Evolutionary conservation across 1,140 invertebrate genomes (phyloP), one percentile per base, ranked within the genome.

Genomic region (Pseudomyrmex concolor): DNA sequence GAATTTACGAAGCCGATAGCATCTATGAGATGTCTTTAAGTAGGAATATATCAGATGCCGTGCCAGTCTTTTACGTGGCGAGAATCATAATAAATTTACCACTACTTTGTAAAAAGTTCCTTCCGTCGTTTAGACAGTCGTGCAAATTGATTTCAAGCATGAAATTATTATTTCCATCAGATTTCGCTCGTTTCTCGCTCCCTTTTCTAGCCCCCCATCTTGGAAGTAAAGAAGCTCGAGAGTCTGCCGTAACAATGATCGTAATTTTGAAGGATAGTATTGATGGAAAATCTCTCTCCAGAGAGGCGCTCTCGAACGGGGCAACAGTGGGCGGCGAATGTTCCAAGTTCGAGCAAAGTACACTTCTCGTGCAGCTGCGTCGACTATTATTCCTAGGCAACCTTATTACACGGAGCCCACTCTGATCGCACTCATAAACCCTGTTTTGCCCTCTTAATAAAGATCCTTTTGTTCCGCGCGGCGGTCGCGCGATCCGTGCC

Each of bases 51-150:
- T 76, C 60, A n/a, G 43, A n/a, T 45, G 17, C 34, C 17, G 15
- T 57, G 54, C 66, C 12, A 34, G 34, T 34, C 7, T 13, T 64
- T 70, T 55, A 70, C 43, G 66, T 80, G 76, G 55, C 59, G 45
- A 63, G 34, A 64, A 71, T 55, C 13, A 25, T 34, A 34, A 34
- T 34, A 83, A 86, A 82, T 76, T 83, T 76, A 54, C 70, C 68
- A 34, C 34, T 34, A 34, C 34, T 73, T 73, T 76, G 45, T 68
- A 73, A 55, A 83, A 71, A 45, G 66, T 86, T 76, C 51, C 64
- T 13, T 51, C 59, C 51, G 3, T 68, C 12, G 71, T 34, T 86
- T 83, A 67, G 76, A 48, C 71, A 51, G 67, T 22, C 62, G 60
- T 43, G 54, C 63, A 86, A 82, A 70, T 45, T 60, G 51, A 85